Evolutionary conservation across 2,113 vertebrate species (phyloP).

Genomic region (Sminthopsis crassicaudata): DNA sequence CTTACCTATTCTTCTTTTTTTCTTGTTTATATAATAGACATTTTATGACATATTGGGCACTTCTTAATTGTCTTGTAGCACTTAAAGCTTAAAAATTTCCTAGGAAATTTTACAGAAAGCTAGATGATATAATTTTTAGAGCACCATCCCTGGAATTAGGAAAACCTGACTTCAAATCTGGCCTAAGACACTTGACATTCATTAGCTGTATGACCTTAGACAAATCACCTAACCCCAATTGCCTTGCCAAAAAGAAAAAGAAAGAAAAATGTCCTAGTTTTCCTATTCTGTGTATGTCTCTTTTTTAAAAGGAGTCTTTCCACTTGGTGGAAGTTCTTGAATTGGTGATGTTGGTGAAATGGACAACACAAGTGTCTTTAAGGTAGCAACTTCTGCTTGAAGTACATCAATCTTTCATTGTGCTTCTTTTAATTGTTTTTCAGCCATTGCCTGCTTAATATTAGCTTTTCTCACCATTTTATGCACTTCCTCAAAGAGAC

Average conservation of each 20-base stretch:
- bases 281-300: conserved; percentile 93
- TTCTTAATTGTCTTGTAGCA: background rate
- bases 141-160: too few relatives aligned
- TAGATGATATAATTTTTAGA: too few relatives aligned
- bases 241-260: too few relatives aligned
- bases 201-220: too few relatives aligned
- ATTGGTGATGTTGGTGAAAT: conserved; percentile 95
- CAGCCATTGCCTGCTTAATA: conserved; percentile 95
- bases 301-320: conserved; percentile 94
- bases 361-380: conserved; percentile 96
- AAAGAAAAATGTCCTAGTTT: too few relatives aligned
- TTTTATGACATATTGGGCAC: background rate
- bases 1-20: background rate
- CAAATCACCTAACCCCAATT: too few relatives aligned
- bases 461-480: conserved; percentile 99
- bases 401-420: conserved; percentile 99
- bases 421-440: conserved; percentile 97
- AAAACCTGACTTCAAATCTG: too few relatives aligned
- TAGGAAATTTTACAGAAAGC: background rate
- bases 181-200: too few relatives aligned
- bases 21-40: background rate
- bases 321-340: conserved; percentile 88
- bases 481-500: conserved; percentile 99
- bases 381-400: conserved; percentile 95
- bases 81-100: background rate